Percentiles rank a stretch among this genome's conserved stretches.
Conservation (phyloP, 2,797 vertebrate species). For the Menidia menidia region DNA sequence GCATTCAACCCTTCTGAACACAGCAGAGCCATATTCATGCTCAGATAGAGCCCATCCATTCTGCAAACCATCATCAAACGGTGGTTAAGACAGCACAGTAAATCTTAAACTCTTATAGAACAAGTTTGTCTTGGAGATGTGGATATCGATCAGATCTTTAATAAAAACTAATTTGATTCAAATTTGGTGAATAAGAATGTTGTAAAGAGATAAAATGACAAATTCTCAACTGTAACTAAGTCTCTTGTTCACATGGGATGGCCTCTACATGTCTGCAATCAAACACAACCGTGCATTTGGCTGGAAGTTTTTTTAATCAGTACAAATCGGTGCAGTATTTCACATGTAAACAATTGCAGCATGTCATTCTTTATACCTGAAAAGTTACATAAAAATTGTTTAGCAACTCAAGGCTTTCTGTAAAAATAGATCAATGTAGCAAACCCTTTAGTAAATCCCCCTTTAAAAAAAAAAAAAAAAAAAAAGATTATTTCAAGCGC, state of each 20-base stretch:
- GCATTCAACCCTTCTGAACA: constrained; percentile 6
- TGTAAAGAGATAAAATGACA: no score
- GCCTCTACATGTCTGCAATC: neutral
- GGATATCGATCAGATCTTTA: no score
- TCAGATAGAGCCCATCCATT: neutral
- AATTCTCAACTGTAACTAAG: no score
- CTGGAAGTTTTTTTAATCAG: constrained; percentile 68
- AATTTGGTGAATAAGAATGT: no score
- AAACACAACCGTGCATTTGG: constrained; percentile 9
- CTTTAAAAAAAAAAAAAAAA: constrained; percentile 8
- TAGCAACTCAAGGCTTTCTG: constrained; percentile 63
- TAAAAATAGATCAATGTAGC: constrained; percentile 78
- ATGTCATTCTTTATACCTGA: constrained; percentile 76
- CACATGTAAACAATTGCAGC: constrained; percentile 81
- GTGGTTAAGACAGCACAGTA: neutral
- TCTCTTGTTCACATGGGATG: no score
- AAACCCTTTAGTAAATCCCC: constrained; percentile 44
- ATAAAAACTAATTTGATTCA: no score
- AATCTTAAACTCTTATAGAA: neutral
- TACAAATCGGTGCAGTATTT: constrained; percentile 80
- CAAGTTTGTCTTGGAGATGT: no score
- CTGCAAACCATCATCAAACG: neutral
- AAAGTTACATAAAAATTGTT: constrained; percentile 72
- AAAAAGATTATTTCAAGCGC: constrained; percentile 43
- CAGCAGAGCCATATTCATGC: neutral